Base-by-base conservation (phyloP, 2,113 vertebrate species). In the Oncorhynchus nerka region DNA sequence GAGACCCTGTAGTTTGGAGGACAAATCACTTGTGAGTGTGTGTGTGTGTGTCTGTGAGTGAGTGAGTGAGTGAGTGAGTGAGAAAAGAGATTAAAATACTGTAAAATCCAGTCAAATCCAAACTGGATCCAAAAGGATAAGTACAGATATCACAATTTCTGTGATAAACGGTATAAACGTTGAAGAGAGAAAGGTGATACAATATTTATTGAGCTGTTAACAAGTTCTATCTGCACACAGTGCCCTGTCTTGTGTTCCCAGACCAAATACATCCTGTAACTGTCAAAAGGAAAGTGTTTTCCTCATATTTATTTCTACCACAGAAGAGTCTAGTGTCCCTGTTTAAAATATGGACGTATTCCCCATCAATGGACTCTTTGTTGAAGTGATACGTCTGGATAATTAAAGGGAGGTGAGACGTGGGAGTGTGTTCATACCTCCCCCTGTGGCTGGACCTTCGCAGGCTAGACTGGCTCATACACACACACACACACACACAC, bases 311-410 rank as follows among this genome's bases (percentile, higher is more conserved):
- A 71, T 74, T 59, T n/a, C 26, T 16, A 34, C 45, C 26, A 59
- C 57, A 75, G 61, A 75, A 57, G 34, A 68, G 72, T 73, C 28
- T 22, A 19, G 57, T 73, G 77, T 28, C 70, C 48, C 49, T 32
- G 4, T 24, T 57, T 71, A 49, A 71, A 71, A 71, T 71, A 71
- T 69, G 34, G 12, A 45, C 4, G 1, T n/a, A 61, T 39, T 61
- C 34, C 71, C 4, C 65, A 59, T 61, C 28, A 68, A 68, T 73
- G 68, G 66, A 66, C 49, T 62, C 76, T 68, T 78, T 59, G 70
- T 73, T 65, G 28, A 66, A 68, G 48, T 22, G 11, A 68, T 26
- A 68, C 74, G 45, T 16, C 19, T 61, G 30, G 70, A 61, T 74
- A 79, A 55, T 74, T 59, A 74, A 51, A 79, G 68, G 19, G 55